phyloP scores from a whole-genome alignment of 2,888 invertebrate genomes.

The Arctia plantaginis region DNA sequence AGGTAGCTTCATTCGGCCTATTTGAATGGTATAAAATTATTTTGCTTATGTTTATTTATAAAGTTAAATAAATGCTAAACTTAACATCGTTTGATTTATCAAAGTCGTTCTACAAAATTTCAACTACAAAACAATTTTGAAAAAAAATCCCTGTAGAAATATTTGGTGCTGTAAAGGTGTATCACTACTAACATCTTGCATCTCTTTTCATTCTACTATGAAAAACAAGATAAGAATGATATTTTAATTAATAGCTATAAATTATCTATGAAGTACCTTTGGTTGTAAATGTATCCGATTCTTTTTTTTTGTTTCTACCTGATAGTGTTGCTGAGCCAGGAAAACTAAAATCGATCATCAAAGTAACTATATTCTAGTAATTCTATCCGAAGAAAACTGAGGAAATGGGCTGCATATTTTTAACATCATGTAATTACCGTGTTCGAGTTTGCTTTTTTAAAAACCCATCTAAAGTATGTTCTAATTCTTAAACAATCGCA shows the following conservation, averaged over 20 bases:
- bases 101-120: background rate
- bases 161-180: background rate
- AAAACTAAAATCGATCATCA: background rate
- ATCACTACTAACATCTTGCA: background rate
- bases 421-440: too few relatives aligned
- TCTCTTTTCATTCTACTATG: slow-evolving; percentile 26
- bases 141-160: background rate
- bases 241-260: slow-evolving; percentile 36
- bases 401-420: background rate
- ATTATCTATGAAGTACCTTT: slow-evolving; percentile 48
- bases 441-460: background rate
- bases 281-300: slow-evolving; percentile 43
- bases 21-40: background rate
- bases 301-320: slow-evolving; percentile 29
- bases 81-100: background rate
- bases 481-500: too few relatives aligned
- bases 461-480: background rate
- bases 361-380: background rate
- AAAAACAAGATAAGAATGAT: slow-evolving; percentile 32
- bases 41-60: background rate
- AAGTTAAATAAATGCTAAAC: background rate
- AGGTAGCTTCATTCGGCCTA: slow-evolving; percentile 33
- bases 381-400: background rate
- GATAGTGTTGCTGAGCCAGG: slow-evolving; percentile 32
- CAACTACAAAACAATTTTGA: background rate